Conservation (phyloP, 2,113 vertebrate genomes). For the Pseudopipra pipra region DNA sequence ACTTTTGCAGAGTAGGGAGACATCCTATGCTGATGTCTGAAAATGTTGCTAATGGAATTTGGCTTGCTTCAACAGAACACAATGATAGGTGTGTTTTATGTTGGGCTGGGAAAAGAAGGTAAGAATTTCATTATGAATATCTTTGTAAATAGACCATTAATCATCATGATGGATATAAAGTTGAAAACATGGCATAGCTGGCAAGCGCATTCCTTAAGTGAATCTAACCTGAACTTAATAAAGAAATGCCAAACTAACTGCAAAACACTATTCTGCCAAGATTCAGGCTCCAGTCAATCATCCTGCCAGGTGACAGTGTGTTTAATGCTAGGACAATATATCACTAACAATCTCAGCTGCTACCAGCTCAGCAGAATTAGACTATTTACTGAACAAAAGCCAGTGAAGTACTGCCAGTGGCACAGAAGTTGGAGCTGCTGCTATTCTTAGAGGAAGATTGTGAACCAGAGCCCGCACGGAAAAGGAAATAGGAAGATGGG, state of each 20-base stretch:
- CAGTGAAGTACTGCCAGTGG: neutral
- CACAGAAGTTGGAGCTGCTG: neutral
- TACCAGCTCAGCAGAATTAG: conserved; percentile 42
- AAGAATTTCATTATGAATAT: conserved; percentile 59
- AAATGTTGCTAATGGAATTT: conserved; percentile 17
- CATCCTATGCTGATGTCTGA: neutral
- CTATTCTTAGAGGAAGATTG: neutral
- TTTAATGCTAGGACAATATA: conserved; percentile 42
- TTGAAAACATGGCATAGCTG: conserved; percentile 19
- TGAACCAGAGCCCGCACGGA: neutral
- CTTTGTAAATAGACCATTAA: conserved; percentile 54
- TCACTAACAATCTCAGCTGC: conserved; percentile 39
- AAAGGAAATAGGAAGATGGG: neutral
- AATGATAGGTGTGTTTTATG: conserved; percentile 45
- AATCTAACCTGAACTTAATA: conserved; percentile 67
- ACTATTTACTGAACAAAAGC: conserved; percentile 20
- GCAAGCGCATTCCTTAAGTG: conserved; percentile 37
- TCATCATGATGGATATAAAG: conserved; percentile 49
- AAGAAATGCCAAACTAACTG: conserved; percentile 53
- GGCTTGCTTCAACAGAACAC: neutral
- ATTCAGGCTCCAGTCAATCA: conserved; percentile 45
- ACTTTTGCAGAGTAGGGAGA: neutral
- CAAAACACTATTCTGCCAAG: conserved; percentile 39
- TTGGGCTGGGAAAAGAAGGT: conserved; percentile 10
- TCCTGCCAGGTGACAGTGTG: conserved; percentile 46